Conservation (phyloP, 2,797 vertebrate species). For the Nannoperca australis region DNA sequence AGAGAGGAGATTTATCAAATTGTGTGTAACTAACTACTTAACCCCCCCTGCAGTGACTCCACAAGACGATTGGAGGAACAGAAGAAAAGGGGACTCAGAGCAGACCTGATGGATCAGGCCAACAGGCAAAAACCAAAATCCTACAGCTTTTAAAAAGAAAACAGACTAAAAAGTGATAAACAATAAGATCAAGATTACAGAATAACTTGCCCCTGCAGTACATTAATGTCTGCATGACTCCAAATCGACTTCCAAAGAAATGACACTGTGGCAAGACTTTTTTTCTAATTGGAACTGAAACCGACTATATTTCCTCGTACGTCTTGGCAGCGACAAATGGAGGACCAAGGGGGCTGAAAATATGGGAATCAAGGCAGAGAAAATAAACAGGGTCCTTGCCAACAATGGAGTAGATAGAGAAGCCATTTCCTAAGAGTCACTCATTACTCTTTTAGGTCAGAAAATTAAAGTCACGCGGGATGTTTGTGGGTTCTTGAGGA, state of each 20-base stretch:
- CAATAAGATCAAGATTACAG: background rate
- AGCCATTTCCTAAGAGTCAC: background rate
- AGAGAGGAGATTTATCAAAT: background rate
- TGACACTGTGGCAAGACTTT: background rate
- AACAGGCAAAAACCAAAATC: constrained; percentile 1
- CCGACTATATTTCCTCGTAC: background rate
- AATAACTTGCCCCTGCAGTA: background rate
- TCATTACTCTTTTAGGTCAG: constrained; percentile 6
- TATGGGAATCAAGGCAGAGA: background rate
- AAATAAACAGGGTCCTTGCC: background rate
- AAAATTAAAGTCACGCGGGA: background rate
- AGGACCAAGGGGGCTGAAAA: background rate
- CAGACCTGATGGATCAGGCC: constrained; percentile 30
- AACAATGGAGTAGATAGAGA: background rate
- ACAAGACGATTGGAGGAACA: background rate
- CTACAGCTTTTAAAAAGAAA: background rate
- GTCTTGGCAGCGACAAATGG: constrained; percentile 32
- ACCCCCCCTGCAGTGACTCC: constrained; percentile 12
- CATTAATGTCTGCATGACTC: background rate
- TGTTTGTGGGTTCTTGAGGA: background rate
- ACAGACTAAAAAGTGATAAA: constrained; percentile 4
- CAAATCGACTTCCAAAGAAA: background rate
- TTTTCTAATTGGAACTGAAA: background rate
- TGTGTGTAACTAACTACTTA: constrained; percentile 7
- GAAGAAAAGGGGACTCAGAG: constrained; percentile 10